phyloP scores from a whole-genome alignment of 1,140 invertebrate genomes.

The Nomia melanderi region DNA sequence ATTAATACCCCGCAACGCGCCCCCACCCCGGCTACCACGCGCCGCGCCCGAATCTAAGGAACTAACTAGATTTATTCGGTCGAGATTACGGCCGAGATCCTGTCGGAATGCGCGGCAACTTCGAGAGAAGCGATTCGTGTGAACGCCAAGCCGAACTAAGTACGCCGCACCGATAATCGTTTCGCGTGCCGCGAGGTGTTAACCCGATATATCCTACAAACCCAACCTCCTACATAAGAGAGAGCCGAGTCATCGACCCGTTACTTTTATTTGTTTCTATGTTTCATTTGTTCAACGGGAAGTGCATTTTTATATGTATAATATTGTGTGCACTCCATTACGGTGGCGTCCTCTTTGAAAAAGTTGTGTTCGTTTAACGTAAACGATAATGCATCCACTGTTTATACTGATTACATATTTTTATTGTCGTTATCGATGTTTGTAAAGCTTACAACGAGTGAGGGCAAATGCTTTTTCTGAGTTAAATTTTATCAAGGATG shows the following conservation, averaged over 20 bases:
- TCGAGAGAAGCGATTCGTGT: background rate
- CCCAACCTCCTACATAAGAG: background rate
- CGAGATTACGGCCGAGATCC: constrained; percentile 25
- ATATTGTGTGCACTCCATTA: too few relatives aligned
- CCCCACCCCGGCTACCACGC: background rate
- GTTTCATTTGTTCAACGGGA: too few relatives aligned
- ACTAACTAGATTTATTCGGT: constrained; percentile 43
- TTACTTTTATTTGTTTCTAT: background rate
- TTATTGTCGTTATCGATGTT: too few relatives aligned
- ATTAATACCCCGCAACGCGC: constrained; percentile 46
- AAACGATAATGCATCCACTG: too few relatives aligned
- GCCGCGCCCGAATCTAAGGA: constrained; percentile 44
- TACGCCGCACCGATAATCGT: constrained; percentile 12
- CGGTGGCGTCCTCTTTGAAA: too few relatives aligned
- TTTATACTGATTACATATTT: too few relatives aligned
- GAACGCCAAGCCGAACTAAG: background rate
- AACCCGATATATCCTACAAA: constrained; percentile 27
- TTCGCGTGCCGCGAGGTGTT: constrained; percentile 39
- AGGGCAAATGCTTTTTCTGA: too few relatives aligned
- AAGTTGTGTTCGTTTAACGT: too few relatives aligned
- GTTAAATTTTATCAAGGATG: too few relatives aligned
- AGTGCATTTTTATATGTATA: too few relatives aligned
- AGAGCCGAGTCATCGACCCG: constrained; percentile 12
- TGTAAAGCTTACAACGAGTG: too few relatives aligned
- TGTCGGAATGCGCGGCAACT: constrained; percentile 18